Conservation (phyloP, 2,113 vertebrate species). For the Chloropsis cyanopogon region DNA sequence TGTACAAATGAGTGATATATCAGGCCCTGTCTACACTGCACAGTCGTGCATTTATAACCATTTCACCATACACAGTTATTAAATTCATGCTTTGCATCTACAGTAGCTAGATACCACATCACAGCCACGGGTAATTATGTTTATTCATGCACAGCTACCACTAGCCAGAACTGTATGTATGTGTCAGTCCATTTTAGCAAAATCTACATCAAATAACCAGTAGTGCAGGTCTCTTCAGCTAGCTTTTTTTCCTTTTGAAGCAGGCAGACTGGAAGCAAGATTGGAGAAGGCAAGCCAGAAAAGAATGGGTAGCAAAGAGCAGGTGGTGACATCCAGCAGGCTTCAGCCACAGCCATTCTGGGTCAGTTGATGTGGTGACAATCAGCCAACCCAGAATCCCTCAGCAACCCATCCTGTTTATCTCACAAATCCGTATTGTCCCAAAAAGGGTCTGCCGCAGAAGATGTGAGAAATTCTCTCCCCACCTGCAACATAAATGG, state of each 20-base stretch:
- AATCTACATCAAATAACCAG: conserved; percentile 23
- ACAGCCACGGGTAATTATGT: not conserved
- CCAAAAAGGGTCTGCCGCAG: not conserved
- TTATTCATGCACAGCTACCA: conserved; percentile 42
- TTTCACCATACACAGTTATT: conserved; percentile 7
- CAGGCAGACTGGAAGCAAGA: not conserved
- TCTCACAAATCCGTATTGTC: not conserved
- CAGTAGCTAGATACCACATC: conserved; percentile 27
- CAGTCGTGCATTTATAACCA: conserved; percentile 25
- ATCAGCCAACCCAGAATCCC: not conserved
- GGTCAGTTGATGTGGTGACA: not conserved
- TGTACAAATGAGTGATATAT: conserved; percentile 48
- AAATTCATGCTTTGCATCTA: conserved; percentile 9
- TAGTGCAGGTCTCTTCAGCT: not conserved
- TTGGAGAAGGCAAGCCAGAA: not conserved
- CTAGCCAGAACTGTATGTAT: not conserved
- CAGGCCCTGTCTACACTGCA: conserved; percentile 12
- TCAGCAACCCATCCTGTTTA: not conserved
- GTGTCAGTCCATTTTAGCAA: conserved; percentile 15
- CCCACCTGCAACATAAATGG: not conserved
- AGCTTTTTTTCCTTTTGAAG: not conserved
- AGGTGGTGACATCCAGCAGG: not conserved
- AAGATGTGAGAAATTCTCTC: not conserved
- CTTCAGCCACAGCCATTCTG: not conserved
- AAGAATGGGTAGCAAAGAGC: not conserved